Evolutionary conservation across 2,888 invertebrate genomes (phyloP), one percentile per base, ranked within the genome.

Genomic region (Emesis castigata): DNA sequence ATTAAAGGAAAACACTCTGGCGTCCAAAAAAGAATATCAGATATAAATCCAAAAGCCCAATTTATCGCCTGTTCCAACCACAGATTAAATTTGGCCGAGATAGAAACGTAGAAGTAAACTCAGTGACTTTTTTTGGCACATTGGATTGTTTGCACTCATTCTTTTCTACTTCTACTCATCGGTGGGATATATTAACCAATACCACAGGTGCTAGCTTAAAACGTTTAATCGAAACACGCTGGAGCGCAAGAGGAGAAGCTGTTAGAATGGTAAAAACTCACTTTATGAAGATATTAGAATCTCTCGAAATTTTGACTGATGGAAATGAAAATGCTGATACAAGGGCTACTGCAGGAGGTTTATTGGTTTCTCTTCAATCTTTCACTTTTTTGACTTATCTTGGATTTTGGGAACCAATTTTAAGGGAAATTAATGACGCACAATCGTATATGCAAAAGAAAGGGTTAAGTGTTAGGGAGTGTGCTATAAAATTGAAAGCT

Each of bases 161-260:
- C 44, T 74, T 74, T 61, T 69, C 74, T 31, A 68, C 58, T 18
- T 74, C 68, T 7, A 53, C 68, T 18, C 74, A 74, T 56, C 68
- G 58, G 9, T 74, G 69, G 61, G 26, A 26, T 26, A 26, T 44
- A 68, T 8, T 74, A 7, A 53, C 65, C 20, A 22, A 34, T 16
- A 66, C 22, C n/a, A 69, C 74, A 48, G 69, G 56, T 7, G 18
- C 16, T 29, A 56, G 34, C 14, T 48, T 74, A 22, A 68, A 56
- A 31, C 69, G 66, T 8, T 26, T 69, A 8, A 18, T 18, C n/a
- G 68, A 74, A 29, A 74, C 68, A 29, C 74, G 74, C 16, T 66
- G 74, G 61, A 68, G 74, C 18, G 66, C 66, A 6, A 72, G 72
- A 69, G 56, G 39, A 22, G 74, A 74, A 66, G 74, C 74, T 20